Evolutionary conservation across 2,888 invertebrate species (phyloP).

Genomic region (Tachystola acroxantha): DNA sequence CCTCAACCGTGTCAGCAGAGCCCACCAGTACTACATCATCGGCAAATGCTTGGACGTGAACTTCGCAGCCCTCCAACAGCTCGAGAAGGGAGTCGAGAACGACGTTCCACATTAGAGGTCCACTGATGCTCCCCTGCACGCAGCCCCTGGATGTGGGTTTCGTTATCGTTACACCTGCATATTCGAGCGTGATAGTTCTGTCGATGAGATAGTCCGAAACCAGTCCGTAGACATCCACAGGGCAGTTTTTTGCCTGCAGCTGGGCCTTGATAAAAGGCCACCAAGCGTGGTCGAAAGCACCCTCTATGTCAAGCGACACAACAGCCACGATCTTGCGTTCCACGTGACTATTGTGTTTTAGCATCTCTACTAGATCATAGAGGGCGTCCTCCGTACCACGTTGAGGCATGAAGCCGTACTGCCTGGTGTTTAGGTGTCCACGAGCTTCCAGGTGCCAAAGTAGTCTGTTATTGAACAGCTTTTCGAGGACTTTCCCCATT

Average conservation of each 20-base stretch:
- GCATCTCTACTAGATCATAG: constrained; percentile 4
- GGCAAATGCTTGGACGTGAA: constrained; percentile 17
- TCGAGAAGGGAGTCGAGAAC: constrained; percentile 13
- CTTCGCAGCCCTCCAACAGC: not conserved
- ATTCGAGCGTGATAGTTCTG: constrained; percentile 8
- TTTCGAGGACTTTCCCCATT: constrained; percentile 14
- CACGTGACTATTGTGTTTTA: not conserved
- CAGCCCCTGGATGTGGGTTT: constrained; percentile 14
- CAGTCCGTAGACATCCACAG: not conserved
- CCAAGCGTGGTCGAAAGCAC: constrained; percentile 17
- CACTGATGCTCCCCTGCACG: constrained; percentile 15
- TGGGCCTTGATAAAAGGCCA: constrained; percentile 12
- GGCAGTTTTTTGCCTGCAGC: constrained; percentile 1
- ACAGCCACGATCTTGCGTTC: constrained; percentile 8
- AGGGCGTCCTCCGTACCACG: constrained; percentile 13
- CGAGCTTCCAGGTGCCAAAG: constrained; percentile 5
- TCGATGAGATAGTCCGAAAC: constrained; percentile 6
- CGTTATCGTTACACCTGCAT: constrained; percentile 5
- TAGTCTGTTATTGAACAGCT: constrained; percentile 9
- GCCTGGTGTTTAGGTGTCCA: constrained; percentile 4
- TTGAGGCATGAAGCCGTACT: constrained; percentile 17
- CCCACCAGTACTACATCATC: constrained; percentile 16
- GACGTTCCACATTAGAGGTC: constrained; percentile 17
- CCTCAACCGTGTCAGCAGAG: not conserved
- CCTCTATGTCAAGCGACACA: constrained; percentile 16